Evolutionary conservation across 1,140 invertebrate species (phyloP).

Genomic region (Scaptodrosophila lebanonensis): DNA sequence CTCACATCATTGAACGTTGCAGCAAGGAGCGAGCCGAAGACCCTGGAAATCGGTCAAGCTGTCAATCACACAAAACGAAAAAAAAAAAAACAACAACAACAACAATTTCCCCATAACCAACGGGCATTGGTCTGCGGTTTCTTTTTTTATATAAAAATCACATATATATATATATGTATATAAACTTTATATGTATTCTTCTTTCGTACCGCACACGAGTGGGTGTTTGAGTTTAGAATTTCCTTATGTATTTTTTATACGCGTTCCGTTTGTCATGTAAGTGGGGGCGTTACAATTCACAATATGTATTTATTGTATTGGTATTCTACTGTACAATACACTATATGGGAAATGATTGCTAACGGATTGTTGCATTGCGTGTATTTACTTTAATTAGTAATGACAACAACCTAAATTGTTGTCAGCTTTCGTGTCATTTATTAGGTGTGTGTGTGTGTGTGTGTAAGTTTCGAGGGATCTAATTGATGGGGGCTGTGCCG

Average conservation of each 20-base stretch:
- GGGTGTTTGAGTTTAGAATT: constrained; percentile 64
- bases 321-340: too few species aligned
- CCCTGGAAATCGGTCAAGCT: constrained; percentile 57
- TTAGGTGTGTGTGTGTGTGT: constrained; percentile 7
- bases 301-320: constrained; percentile 17
- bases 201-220: constrained; percentile 6
- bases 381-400: constrained; percentile 64
- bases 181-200: too few species aligned
- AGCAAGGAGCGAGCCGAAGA: constrained; percentile 29
- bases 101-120: not conserved
- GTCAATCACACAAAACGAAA: constrained; percentile 62
- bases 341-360: constrained; percentile 12
- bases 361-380: constrained; percentile 60
- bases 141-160: not conserved
- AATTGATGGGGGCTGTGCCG: constrained; percentile 1
- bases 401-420: constrained; percentile 49
- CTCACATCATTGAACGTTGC: constrained; percentile 61
- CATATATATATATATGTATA: too few species aligned
- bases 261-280: constrained; percentile 19
- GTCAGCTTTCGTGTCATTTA: constrained; percentile 19
- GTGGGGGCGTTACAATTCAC: constrained; percentile 22
- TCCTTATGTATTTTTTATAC: constrained; percentile 67
- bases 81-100: constrained; percentile 13
- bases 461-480: constrained; percentile 30
- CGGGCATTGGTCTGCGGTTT: constrained; percentile 15